A percentile compares a stretch with the other conserved stretches of the same genome.
Conservation (phyloP, 2,888 invertebrate genomes). For the Leptinotarsa peninsularis region DNA sequence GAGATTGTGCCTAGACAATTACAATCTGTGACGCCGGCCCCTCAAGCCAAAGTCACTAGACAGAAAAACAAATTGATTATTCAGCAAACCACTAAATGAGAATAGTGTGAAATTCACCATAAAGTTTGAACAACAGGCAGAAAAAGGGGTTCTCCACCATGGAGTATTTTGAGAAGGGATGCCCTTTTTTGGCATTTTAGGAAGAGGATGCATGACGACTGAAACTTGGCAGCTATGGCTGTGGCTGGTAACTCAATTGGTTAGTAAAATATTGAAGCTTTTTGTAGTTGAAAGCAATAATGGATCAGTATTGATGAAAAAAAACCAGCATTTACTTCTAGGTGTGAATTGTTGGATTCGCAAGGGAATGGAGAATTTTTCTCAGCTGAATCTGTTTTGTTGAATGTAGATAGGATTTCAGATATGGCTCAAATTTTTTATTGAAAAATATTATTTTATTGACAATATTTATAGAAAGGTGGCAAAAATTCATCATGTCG, state of each 20-base stretch:
- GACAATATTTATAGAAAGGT: too few relatives aligned
- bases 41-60: slow-evolving; percentile 83
- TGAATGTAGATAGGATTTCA: not conserved
- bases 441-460: not conserved
- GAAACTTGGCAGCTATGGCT: not conserved
- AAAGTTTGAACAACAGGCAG: too few relatives aligned
- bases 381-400: not conserved
- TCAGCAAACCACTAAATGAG: slow-evolving; percentile 70
- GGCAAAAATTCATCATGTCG: too few relatives aligned
- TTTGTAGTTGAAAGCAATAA: not conserved
- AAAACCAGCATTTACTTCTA: not conserved
- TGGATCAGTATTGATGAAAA: slow-evolving; percentile 8
- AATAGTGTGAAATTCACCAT: not conserved
- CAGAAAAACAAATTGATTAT: slow-evolving; percentile 88
- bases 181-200: not conserved
- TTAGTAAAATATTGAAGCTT: not conserved
- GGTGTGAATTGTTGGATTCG: not conserved
- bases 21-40: slow-evolving; percentile 71
- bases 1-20: slow-evolving; percentile 71
- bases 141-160: not conserved
- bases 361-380: not conserved
- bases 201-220: not conserved
- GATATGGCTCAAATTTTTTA: not conserved
- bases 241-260: not conserved
- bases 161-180: not conserved